Evolutionary conservation across 1,140 invertebrate species (phyloP).

Genomic region (Acromyrmex charruanus): DNA sequence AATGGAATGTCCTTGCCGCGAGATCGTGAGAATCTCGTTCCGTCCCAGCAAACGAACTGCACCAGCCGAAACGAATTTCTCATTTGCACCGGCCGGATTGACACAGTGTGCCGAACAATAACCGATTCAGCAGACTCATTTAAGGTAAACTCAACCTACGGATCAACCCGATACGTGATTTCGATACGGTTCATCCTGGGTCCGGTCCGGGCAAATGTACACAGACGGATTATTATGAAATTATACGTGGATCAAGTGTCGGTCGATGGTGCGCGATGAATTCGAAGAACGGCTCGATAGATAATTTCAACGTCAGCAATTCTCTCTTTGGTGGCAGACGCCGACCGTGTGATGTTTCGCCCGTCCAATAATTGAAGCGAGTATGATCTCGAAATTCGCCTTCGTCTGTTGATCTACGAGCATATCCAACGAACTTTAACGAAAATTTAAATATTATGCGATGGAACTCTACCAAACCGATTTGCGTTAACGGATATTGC

Average conservation of each 20-base stretch:
- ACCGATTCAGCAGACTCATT: slow-evolving; percentile 73
- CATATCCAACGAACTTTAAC: slow-evolving; percentile 18
- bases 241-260: slow-evolving; percentile 77
- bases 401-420: neutral
- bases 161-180: slow-evolving; percentile 77
- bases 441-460: slow-evolving; percentile 54
- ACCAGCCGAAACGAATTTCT: slow-evolving; percentile 69
- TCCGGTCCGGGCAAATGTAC: slow-evolving; percentile 64
- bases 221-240: slow-evolving; percentile 79
- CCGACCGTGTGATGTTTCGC: slow-evolving; percentile 50
- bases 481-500: slow-evolving; percentile 32
- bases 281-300: slow-evolving; percentile 56
- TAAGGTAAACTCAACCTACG: slow-evolving; percentile 74
- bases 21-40: slow-evolving; percentile 63
- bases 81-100: slow-evolving; percentile 67
- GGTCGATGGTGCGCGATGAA: slow-evolving; percentile 52
- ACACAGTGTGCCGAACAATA: slow-evolving; percentile 62
- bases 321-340: slow-evolving; percentile 27
- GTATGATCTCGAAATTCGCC: slow-evolving; percentile 19
- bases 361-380: slow-evolving; percentile 54
- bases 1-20: slow-evolving; percentile 28
- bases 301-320: slow-evolving; percentile 49
- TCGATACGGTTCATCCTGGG: slow-evolving; percentile 59
- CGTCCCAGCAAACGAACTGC: slow-evolving; percentile 53
- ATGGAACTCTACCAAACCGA: slow-evolving; percentile 14